Evolutionary conservation across 2,888 invertebrate genomes (phyloP).

Genomic region (Habroteleia sp.): DNA sequence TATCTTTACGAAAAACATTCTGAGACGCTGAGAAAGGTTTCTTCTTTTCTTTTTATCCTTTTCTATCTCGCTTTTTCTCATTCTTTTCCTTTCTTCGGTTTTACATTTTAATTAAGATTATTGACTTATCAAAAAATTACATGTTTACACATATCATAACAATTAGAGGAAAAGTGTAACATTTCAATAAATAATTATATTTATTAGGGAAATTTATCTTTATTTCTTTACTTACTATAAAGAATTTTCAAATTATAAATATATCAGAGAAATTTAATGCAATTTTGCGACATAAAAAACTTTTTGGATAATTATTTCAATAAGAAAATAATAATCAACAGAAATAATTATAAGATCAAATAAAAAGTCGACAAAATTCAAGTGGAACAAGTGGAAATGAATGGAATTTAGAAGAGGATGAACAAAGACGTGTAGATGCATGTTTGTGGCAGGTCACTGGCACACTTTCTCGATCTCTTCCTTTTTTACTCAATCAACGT

Average conservation of each 20-base stretch:
- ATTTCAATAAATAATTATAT: conserved; percentile 13
- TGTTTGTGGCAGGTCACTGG: conserved; percentile 73
- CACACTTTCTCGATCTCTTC: conserved; percentile 76
- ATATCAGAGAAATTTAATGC: too few species aligned
- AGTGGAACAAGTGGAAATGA: conserved; percentile 59
- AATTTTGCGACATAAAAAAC: too few species aligned
- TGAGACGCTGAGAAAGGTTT: conserved; percentile 65
- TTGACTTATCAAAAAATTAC: conserved; percentile 19
- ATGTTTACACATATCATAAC: too few species aligned
- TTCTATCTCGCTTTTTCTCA: conserved; percentile 36
- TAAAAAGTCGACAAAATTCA: conserved; percentile 54
- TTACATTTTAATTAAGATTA: conserved; percentile 35
- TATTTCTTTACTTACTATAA: conserved; percentile 3
- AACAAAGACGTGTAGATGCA: conserved; percentile 63
- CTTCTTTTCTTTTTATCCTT: conserved; percentile 64
- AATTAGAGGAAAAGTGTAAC: too few species aligned
- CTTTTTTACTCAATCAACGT: conserved; percentile 62
- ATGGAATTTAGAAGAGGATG: conserved; percentile 62
- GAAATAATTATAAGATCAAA: conserved; percentile 33
- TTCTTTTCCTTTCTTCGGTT: conserved; percentile 42
- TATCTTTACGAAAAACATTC: conserved; percentile 45
- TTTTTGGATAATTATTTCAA: conserved; percentile 4
- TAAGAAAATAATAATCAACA: not conserved
- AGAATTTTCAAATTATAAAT: not conserved
- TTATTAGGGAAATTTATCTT: conserved; percentile 5